Base-by-base conservation (phyloP, 2,888 invertebrate species). In the Acrobasis repandana region DNA sequence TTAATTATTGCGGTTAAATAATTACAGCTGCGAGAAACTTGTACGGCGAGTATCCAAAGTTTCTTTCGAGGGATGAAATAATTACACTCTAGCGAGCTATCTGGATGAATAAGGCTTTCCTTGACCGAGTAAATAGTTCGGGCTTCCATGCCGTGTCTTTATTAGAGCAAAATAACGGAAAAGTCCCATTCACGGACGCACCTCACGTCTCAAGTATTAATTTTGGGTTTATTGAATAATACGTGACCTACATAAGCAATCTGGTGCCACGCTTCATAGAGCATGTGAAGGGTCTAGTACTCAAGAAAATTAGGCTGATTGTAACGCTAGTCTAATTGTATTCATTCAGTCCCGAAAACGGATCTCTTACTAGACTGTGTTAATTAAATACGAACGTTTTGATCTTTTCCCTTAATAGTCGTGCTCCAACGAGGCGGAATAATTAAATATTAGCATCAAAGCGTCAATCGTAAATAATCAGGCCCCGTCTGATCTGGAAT, bases 181-280 rank as follows among this genome's bases (percentile, higher is more conserved):
- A 84, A 83, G 76, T 79, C 72, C 70, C 75, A 74, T 78, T 83
- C 67, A 62, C 67, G 67, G 68, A 85, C 66, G 74, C 86, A 64
- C 61, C 76, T 80, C 89, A 88, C 88, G 89, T 88, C 64, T 75
- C 61, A 75, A 75, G 82, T 88, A 89, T 88, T 88, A 88, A 88
- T 88, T 88, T 87, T 84, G 85, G 84, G 88, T 85, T 86, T 88
- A 89, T 89, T 88, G 87, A 89, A 88, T 88, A 84, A 84, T 83
- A 88, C 88, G 88, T 88, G 89, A 85, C 80, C 80, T 68, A 80
- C 83, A 86, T 85, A 77, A 70, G 69, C 77, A 80, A 86, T 83
- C 74, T 71, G 71, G 69, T 69, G 63, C 68, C 62, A 67, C 64
- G 69, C 71, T 76, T 78, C 77, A 81, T 79, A 82, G 80, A 80